Base-by-base conservation (phyloP, 2,113 vertebrate genomes). In the Serilophus lunatus region DNA sequence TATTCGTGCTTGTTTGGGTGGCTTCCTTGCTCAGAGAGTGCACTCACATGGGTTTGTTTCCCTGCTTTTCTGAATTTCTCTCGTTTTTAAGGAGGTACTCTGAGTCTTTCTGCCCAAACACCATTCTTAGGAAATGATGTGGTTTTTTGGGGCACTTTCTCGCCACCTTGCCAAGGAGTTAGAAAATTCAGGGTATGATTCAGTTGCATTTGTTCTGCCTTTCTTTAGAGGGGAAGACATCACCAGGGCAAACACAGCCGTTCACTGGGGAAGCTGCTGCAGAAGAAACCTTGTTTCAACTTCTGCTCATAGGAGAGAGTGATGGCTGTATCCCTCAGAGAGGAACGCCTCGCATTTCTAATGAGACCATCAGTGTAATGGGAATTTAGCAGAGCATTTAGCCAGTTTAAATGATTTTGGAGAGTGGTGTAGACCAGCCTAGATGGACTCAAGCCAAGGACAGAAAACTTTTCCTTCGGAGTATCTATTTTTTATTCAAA, bases 401-500 rank as follows among this genome's bases (percentile, higher is more conserved):
- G 74, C 64, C 8, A 12, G 44, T 86, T 84, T 82, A 96, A 97
- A 82, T 96, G 86, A 66, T 88, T 94, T 91, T 61, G 75, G 56
- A 82, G 28, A 89, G 50, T 3, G 2, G 59, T 35, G 25, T 50
- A 90, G 81, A 59, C 90, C 74, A 80, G 63, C 64, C 69, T 84
- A 83, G 70, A 94, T 75, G 88, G 82, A 88, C 75, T 86, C n/a
- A 78, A 92, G 86, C 84, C 92, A 94, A 91, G 47, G 51, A 78
- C 50, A 84, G 65, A 92, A 72, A 84, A 86, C 83, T 85, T 95
- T 85, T 81, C 68, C 80, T 86, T 88, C 82, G 83, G 72, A 94
- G 38, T 83, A 84, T 86, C 95, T 90, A 80, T 91, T 94, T 96
- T 94, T 95, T 92, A 82, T 92, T 91, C 82, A 60, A 95, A 94